Percentiles rank a stretch among this genome's conserved stretches.
phyloP scores from a whole-genome alignment of 2,888 invertebrate genomes.

The Oligia latruncula region DNA sequence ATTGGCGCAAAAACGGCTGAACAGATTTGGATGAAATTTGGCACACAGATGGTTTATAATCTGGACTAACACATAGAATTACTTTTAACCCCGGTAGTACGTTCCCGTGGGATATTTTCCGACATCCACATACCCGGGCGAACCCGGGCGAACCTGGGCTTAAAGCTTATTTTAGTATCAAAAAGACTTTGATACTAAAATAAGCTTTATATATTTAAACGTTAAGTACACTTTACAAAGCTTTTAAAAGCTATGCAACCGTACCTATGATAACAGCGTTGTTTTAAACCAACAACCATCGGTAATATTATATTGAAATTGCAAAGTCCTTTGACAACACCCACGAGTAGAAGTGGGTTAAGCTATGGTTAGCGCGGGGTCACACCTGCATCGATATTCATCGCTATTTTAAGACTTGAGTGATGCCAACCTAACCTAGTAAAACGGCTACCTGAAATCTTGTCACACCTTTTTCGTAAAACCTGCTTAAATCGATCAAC shows the following conservation, averaged over 20 bases:
- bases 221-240: neutral
- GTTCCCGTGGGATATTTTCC: neutral
- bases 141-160: no score
- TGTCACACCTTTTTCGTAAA: conserved; percentile 27
- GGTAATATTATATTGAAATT: neutral
- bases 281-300: neutral
- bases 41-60: neutral
- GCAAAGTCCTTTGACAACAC: neutral
- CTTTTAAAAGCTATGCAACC: neutral
- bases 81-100: neutral
- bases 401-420: conserved; percentile 33
- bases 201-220: neutral
- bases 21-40: neutral
- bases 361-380: conserved; percentile 42
- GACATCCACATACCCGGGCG: neutral
- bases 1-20: neutral
- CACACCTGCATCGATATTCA: conserved; percentile 39
- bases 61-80: no score
- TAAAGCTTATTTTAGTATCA: neutral
- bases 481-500: conserved; percentile 9
- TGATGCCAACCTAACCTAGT: conserved; percentile 20
- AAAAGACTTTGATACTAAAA: neutral
- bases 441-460: neutral
- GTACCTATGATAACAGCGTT: neutral
- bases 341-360: conserved; percentile 40